phyloP scores from a whole-genome alignment of 1,140 invertebrate species.

The Bilobella aurantiaca region DNA sequence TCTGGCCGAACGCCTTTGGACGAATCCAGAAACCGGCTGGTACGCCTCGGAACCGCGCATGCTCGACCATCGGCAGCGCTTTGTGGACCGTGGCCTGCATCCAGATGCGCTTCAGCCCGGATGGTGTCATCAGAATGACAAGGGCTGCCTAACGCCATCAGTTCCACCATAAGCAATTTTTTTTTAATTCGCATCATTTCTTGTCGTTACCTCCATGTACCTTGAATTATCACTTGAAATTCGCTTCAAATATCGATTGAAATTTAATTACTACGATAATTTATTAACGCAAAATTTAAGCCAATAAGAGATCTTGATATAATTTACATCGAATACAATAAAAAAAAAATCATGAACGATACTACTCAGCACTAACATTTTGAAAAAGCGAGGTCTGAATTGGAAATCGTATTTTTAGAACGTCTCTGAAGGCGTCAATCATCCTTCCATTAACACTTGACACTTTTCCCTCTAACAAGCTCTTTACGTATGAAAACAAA shows the following conservation, averaged over 20 bases:
- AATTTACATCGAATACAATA: too few relatives aligned
- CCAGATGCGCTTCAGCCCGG: slow-evolving; percentile 37
- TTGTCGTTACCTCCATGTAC: too few relatives aligned
- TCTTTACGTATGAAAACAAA: too few relatives aligned
- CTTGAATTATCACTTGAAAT: too few relatives aligned
- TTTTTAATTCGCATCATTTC: background rate
- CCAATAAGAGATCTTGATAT: too few relatives aligned
- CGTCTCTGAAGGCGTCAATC: background rate
- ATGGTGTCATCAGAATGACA: slow-evolving; percentile 38
- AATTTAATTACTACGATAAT: too few relatives aligned
- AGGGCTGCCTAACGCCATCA: slow-evolving; percentile 24
- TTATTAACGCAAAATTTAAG: too few relatives aligned
- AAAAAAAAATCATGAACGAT: background rate
- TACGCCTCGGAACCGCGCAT: slow-evolving; percentile 57
- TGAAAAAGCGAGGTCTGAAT: too few relatives aligned
- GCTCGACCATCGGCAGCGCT: slow-evolving; percentile 41
- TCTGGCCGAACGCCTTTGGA: slow-evolving; percentile 39
- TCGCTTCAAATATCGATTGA: too few relatives aligned
- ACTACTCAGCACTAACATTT: too few relatives aligned
- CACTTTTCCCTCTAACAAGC: background rate
- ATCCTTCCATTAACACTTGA: slow-evolving; percentile 6
- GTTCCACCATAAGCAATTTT: background rate
- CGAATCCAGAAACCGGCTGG: slow-evolving; percentile 38
- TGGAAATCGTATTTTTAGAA: slow-evolving; percentile 4
- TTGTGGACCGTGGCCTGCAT: slow-evolving; percentile 34